These are phyloP conservation scores for Apamea crenata DNA, from an alignment of 2,888 invertebrate genomes.

Conservation along the genomic window DNA sequence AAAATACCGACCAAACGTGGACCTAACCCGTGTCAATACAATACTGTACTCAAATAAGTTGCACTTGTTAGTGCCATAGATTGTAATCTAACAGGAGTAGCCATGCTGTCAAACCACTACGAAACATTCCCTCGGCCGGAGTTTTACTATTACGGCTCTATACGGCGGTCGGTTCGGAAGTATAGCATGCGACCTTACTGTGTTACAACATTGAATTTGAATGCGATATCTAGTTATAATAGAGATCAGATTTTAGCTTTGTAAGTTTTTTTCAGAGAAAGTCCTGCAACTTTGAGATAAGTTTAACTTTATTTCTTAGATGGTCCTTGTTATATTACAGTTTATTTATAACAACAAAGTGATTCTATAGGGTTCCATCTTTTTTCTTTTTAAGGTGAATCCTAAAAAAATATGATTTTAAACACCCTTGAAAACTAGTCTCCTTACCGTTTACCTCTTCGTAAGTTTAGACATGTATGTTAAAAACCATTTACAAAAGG, in stretches of 20 bases:
- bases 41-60: constrained; percentile 20
- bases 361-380: not conserved
- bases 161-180: not conserved
- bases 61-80: constrained; percentile 40
- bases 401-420: not conserved
- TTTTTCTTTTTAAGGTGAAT: not conserved
- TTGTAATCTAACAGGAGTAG: constrained; percentile 28
- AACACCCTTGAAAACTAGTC: not conserved
- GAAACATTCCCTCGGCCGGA: constrained; percentile 9
- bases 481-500: constrained; percentile 11
- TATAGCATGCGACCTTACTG: too few relatives aligned
- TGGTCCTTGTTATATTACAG: not conserved
- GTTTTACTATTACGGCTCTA: not conserved
- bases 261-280: not conserved
- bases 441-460: too few relatives aligned
- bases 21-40: constrained; percentile 16
- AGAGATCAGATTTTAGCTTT: not conserved
- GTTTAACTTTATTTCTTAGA: not conserved
- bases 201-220: not conserved
- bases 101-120: constrained; percentile 28
- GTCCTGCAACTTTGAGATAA: not conserved
- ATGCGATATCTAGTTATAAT: not conserved
- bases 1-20: not conserved
- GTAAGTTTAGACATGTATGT: not conserved
- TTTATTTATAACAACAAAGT: too few relatives aligned